Base-by-base conservation (phyloP, 2,888 invertebrate genomes). In the Eupithecia abbreviata region DNA sequence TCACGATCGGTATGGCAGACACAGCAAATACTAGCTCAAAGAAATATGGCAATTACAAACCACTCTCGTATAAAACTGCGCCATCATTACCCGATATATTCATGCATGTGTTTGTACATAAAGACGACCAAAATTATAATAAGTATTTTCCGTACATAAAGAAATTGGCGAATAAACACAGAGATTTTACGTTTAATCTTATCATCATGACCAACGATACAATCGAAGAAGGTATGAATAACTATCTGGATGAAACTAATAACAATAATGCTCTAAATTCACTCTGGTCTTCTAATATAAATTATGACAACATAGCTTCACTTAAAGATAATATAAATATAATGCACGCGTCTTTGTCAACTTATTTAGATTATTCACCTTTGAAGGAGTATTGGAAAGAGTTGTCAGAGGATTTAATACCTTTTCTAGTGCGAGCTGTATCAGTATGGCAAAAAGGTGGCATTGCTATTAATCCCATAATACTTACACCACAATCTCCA, bases 391-490 rank as follows among this genome's bases (percentile, higher is more conserved):
- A 87, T 82, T 94, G 93, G 92, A 88, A 84, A 74, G 80, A 83
- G 55, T 79, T 94, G 30, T 90, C 93, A 4, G 69, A 83, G 47
- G 84, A 91, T 69, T 88, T 91, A 10, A 83, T 91, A 73, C 88
- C 88, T 65, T 93, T 94, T 83, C 83, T 94, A 73, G 84, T 89
- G 9, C 87, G 92, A 77, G 88, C 91, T 75, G 78, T 92, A 76
- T 88, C 93, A 12, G 86, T 95, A 82, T 95, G 94, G 95, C 90
- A 95, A 69, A 92, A 90, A 82, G 94, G 94, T 65, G 95, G 95
- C 2, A 88, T 95, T 73, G 90, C 91, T 62, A 88, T 95, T 73
- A 88, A 92, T 83, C 93, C 94, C 47, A 75, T 84, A 18, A 87
- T 93, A 79, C 84, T 94, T 68, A 92, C 87, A 15, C 88, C 91